phyloP scores from a whole-genome alignment of 2,888 invertebrate genomes.

The Eupithecia abbreviata region DNA sequence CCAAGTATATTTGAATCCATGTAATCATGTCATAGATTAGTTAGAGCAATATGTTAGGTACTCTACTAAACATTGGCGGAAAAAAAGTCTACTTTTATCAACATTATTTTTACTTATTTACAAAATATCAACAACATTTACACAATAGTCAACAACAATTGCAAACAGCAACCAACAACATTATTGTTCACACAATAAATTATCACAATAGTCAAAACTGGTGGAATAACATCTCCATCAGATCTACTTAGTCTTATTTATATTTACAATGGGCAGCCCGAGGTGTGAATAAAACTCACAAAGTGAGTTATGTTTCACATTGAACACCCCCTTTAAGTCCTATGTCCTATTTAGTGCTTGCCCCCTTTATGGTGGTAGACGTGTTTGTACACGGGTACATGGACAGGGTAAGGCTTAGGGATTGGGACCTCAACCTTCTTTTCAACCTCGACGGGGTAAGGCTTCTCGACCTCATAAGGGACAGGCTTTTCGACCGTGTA shows the following conservation, averaged over 20 bases:
- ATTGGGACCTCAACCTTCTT: slow-evolving; percentile 89
- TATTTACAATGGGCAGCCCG: slow-evolving; percentile 70
- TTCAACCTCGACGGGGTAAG: slow-evolving; percentile 89
- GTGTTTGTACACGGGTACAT: slow-evolving; percentile 89
- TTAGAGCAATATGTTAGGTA: not conserved
- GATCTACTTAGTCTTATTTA: slow-evolving; percentile 63
- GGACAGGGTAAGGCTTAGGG: slow-evolving; percentile 89
- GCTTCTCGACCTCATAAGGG: slow-evolving; percentile 88
- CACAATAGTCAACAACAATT: slow-evolving; percentile 80
- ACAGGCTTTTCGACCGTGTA: slow-evolving; percentile 89
- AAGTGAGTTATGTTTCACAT: slow-evolving; percentile 55
- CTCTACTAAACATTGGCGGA: not conserved
- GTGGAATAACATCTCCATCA: slow-evolving; percentile 68
- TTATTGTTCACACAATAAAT: slow-evolving; percentile 77
- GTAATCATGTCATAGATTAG: not conserved
- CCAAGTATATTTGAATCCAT: too few species aligned
- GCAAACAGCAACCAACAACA: slow-evolving; percentile 70
- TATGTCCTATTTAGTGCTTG: slow-evolving; percentile 70
- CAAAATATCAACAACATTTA: slow-evolving; percentile 75
- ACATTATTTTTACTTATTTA: slow-evolving; percentile 46
- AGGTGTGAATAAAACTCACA: slow-evolving; percentile 52
- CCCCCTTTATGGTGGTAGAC: slow-evolving; percentile 86
- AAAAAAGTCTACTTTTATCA: slow-evolving; percentile 18
- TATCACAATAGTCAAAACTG: slow-evolving; percentile 72
- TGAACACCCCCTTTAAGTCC: slow-evolving; percentile 2